These are phyloP conservation scores for Sebastes schlegelii DNA, from an alignment of 2,113 vertebrate genomes.

Conservation along the genomic window DNA sequence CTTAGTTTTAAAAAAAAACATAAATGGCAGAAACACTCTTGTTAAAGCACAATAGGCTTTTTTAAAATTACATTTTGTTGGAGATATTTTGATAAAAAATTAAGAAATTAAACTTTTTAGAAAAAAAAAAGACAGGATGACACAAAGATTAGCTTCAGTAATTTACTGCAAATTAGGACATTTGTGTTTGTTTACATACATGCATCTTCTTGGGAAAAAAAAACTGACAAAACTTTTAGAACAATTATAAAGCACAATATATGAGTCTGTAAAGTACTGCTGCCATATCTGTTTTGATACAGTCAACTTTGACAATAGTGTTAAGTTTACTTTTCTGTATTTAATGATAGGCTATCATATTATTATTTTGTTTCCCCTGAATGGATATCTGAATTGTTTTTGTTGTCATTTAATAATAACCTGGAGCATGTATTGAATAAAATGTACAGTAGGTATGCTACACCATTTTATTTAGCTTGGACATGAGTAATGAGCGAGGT, in stretches of 20 bases:
- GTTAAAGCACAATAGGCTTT: neutral
- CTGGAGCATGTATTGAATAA: neutral
- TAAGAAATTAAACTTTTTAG: neutral
- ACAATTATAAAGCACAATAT: too few relatives aligned
- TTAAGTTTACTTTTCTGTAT: neutral
- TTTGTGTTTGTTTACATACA: neutral
- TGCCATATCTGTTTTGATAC: neutral
- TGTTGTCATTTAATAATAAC: constrained; percentile 11
- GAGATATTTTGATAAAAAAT: neutral
- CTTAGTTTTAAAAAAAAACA: neutral
- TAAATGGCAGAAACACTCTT: neutral
- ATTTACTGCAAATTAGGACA: neutral
- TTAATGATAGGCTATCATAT: neutral
- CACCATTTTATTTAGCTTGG: neutral
- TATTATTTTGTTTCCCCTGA: neutral
- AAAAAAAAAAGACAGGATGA: neutral
- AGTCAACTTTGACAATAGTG: neutral
- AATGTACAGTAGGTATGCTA: neutral
- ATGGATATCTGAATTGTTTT: neutral
- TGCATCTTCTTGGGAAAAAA: neutral
- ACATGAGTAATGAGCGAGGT: constrained; percentile 1
- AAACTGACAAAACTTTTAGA: neutral
- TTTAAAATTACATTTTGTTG: neutral
- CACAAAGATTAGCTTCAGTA: neutral
- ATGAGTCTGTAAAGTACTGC: neutral